Conservation (phyloP, 2,888 invertebrate genomes). For the Cheilosia impressa region DNA sequence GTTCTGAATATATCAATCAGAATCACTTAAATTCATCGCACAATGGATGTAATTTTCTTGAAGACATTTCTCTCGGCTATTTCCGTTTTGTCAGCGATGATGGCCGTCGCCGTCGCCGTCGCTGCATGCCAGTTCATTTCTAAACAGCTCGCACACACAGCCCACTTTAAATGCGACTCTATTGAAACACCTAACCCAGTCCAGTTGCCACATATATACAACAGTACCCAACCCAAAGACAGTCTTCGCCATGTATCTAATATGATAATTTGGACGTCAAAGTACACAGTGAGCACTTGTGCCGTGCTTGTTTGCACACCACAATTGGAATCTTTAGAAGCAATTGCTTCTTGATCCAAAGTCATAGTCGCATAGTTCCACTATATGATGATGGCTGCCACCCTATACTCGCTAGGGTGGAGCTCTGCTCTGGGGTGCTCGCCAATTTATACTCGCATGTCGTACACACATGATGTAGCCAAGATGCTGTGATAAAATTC, state of each 20-base stretch:
- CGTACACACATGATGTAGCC: conserved; percentile 49
- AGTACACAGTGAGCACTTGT: conserved; percentile 65
- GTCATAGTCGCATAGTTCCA: conserved; percentile 60
- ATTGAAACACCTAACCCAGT: conserved; percentile 11
- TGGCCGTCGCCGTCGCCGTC: conserved; percentile 23
- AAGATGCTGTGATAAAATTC: conserved; percentile 70
- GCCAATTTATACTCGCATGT: conserved; percentile 63
- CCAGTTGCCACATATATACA: conserved; percentile 23
- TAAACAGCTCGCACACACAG: conserved; percentile 48
- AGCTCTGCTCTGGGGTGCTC: conserved; percentile 62
- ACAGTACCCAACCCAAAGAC: conserved; percentile 41
- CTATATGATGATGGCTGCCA: conserved; percentile 47
- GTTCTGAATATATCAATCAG: conserved; percentile 76
- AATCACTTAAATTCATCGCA: conserved; percentile 74
- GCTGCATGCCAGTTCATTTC: conserved; percentile 34
- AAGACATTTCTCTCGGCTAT: conserved; percentile 73
- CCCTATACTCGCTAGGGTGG: conserved; percentile 59
- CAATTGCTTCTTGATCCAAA: conserved; percentile 71
- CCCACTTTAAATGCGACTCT: conserved; percentile 36
- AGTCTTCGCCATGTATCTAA: conserved; percentile 56
- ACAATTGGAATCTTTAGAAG: conserved; percentile 74
- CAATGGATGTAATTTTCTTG: conserved; percentile 75
- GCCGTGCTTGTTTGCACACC: conserved; percentile 69
- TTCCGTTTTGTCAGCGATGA: conserved; percentile 70
- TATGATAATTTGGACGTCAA: conserved; percentile 72